phyloP scores from a whole-genome alignment of 2,113 vertebrate genomes.

The Ovibos moschatus region DNA sequence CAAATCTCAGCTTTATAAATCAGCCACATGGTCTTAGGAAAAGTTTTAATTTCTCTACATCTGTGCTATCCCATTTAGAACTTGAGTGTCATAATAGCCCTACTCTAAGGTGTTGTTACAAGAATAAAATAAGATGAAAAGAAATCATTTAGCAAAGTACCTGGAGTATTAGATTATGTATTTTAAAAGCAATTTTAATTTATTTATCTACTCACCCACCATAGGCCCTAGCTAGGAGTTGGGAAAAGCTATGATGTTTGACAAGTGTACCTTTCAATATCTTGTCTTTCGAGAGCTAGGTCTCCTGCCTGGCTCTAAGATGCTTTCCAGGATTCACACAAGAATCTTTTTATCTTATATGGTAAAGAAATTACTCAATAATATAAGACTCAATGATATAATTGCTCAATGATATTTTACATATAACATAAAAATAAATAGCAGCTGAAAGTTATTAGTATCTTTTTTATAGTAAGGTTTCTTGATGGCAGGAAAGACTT shows the following conservation, averaged over 20 bases:
- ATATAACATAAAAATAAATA: neutral
- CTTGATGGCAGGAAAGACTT: neutral
- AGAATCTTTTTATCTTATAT: neutral
- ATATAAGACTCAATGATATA: neutral
- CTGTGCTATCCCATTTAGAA: neutral
- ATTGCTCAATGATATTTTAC: neutral
- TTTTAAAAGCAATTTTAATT: neutral
- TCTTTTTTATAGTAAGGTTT: neutral
- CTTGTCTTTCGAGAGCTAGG: neutral
- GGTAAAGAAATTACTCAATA: neutral
- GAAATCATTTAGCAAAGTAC: neutral
- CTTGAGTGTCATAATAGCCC: neutral
- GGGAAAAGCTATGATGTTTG: neutral
- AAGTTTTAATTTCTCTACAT: neutral
- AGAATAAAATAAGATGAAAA: neutral
- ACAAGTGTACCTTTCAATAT: neutral
- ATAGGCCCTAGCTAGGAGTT: neutral
- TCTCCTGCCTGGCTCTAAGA: neutral
- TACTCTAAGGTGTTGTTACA: neutral
- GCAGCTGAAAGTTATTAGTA: neutral
- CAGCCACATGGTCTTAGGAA: neutral
- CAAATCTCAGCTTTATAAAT: neutral
- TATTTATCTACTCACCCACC: neutral
- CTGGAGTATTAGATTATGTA: neutral
- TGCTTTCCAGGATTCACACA: neutral